A percentile compares a stretch with the other conserved stretches of the same genome.
These are phyloP conservation scores for Caenorhabditis drosophilae DNA, from an alignment of 2,888 invertebrate genomes.

Conservation along the genomic window DNA sequence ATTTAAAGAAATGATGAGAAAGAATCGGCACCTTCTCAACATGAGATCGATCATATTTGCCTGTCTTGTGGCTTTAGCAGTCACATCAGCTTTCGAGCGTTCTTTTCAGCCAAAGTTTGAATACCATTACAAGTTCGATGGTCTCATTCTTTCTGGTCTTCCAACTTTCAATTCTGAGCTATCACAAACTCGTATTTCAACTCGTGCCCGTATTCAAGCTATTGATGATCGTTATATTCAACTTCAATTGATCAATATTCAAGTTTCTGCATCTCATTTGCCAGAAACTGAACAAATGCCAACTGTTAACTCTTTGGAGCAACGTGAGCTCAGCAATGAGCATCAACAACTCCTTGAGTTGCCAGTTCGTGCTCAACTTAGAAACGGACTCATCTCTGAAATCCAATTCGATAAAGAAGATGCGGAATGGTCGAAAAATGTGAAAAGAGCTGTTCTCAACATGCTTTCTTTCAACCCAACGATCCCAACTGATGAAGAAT, in stretches of 20 bases:
- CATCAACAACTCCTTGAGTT: conserved; percentile 44
- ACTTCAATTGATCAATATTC: conserved; percentile 36
- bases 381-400: conserved; percentile 57
- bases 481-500: conserved; percentile 29
- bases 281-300: conserved; percentile 27
- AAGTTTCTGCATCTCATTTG: conserved; percentile 28
- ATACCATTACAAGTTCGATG: conserved; percentile 40
- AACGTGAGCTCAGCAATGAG: conserved; percentile 39
- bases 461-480: conserved; percentile 43
- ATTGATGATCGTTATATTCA: conserved; percentile 28
- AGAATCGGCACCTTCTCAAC: conserved; percentile 7
- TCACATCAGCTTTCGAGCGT: conserved; percentile 29
- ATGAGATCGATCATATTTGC: conserved; percentile 38
- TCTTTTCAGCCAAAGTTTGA: conserved; percentile 30
- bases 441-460: conserved; percentile 64
- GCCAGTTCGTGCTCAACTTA: conserved; percentile 57
- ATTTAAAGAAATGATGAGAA: neutral
- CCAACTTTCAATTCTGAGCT: conserved; percentile 31
- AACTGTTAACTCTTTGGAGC: conserved; percentile 45
- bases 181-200: conserved; percentile 38
- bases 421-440: conserved; percentile 60
- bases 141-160: conserved; percentile 39
- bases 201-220: conserved; percentile 36
- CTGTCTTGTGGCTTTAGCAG: conserved; percentile 42
- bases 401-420: conserved; percentile 46